Evolutionary conservation across 2,113 vertebrate species (phyloP), one percentile per base, ranked within the genome.

Genomic region (Entosphenus tridentatus): DNA sequence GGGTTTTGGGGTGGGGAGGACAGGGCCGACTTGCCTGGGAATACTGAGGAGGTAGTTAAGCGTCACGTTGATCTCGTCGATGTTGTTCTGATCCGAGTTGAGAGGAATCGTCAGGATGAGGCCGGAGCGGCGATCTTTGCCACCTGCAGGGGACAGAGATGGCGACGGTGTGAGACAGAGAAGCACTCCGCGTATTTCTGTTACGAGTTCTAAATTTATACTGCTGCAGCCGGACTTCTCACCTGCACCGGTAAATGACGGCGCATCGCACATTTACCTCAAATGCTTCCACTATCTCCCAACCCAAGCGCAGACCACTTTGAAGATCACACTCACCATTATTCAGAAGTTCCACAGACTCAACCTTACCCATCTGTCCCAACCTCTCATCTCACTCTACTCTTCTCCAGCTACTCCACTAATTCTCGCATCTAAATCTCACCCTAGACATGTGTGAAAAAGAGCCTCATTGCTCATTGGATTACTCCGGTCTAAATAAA

Each of bases 41-140:
- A 98, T 98, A 77, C 89, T 83, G 57, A 98, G 88, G 69, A 98
- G 82, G 72, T 98, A 98, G 79, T 98, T 87, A 72, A 98, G 79
- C 0, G 93, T 95, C 76, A 87, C 81, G 71, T 88, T 89, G 73
- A 98, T 83, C 75, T 98, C 93, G 73, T 98, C 93, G 92, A 96
- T 89, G 77, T 83, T 98, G 9, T 90, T 98, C 80, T 98, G 93
- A 70, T 98, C 92, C 1, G 90, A 87, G 73, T 89, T 85, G 76
- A 98, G 80, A 68, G 93, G 93, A 80, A 98, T 95, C 72, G 89
- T 96, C 75, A 98, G 80, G 81, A 98, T 98, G 77, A 98, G 87
- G 74, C 93, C 93, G 74, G 91, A 96, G 76, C 92, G 86, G 73
- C 92, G 81, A 79, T 98, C 92, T 75, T 98, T 97, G 62, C 93